Base-by-base conservation (phyloP, 1,140 invertebrate species). In the Drosophila carrolli region DNA sequence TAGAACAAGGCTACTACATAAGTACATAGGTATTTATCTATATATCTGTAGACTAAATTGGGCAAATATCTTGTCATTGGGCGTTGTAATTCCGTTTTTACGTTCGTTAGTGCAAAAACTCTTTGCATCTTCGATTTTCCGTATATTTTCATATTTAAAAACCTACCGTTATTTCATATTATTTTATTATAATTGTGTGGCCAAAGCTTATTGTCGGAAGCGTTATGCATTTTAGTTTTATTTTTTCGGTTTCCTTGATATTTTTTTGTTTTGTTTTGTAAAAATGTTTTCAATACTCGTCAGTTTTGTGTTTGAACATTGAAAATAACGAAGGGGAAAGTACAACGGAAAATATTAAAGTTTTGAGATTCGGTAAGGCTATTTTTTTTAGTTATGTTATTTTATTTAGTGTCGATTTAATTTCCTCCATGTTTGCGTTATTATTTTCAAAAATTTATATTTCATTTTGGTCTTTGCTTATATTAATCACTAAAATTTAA, bases 131-230 rank as follows among this genome's bases (percentile, higher is more conserved):
- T 60, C 46, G 57, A 4, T 41, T 62, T 23, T 27, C 44, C 16
- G 16, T 16, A 16, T 16, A 1, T 44, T 63, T 37, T 40, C 44
- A 59, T 56, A 9, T 78, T 46, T 46, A 60, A 55, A 32, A 32
- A 32, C 59, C 55, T 59, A 57, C 27, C 72, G 65, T 23, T 63
- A 61, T 61, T 70, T 27, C 32, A 14, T 65, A 58, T 47, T 71
- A 38, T 71, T 23, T 23, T 40, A 41, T 47, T 70, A 70, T 35
- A 70, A 57, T 85, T 74, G 76, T 89, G 80, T 88, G 84, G 84
- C 84, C 84, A 89, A 88, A 88, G 84, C 84, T 88, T 88, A 88
- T 88, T 88, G 84, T 88, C 84, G 80, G 84, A 88, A 88, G 84
- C 84, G 84, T 89, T 88, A 78, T 88, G 84, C 80, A 88, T 83